These are phyloP conservation scores for Triplophysa siluroides DNA, from an alignment of 2,113 vertebrate species.

Conservation along the genomic window DNA sequence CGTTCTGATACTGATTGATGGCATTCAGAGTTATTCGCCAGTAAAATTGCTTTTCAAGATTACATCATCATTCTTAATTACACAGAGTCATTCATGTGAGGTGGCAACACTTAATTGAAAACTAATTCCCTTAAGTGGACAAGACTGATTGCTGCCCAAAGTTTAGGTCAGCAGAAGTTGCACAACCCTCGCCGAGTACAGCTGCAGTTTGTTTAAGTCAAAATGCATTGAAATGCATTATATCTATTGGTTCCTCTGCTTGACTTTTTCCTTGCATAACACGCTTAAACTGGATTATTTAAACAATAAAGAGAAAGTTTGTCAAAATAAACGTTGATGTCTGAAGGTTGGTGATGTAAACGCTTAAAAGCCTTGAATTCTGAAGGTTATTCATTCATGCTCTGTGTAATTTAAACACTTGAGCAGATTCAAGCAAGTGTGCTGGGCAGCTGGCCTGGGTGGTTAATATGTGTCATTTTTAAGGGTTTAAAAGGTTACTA, in stretches of 20 bases:
- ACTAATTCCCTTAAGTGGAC: slow-evolving; percentile 56
- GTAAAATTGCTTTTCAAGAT: slow-evolving; percentile 55
- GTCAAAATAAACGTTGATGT: too few relatives aligned
- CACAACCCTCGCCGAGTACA: slow-evolving; percentile 19
- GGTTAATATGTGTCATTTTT: not conserved
- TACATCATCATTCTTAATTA: slow-evolving; percentile 62
- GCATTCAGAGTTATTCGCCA: slow-evolving; percentile 51
- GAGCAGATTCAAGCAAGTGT: too few relatives aligned
- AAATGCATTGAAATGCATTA: not conserved
- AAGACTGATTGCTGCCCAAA: slow-evolving; percentile 48
- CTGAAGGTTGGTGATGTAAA: not conserved
- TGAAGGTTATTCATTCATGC: not conserved
- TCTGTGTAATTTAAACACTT: too few relatives aligned
- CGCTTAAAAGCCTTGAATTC: not conserved
- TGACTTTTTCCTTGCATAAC: not conserved
- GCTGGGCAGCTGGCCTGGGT: too few relatives aligned
- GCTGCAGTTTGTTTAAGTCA: not conserved
- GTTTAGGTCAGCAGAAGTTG: slow-evolving; percentile 46
- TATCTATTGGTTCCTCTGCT: not conserved
- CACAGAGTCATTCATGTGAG: slow-evolving; percentile 51
- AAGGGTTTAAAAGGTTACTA: not conserved
- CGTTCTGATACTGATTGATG: slow-evolving; percentile 52
- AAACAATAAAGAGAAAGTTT: not conserved
- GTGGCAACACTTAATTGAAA: slow-evolving; percentile 57
- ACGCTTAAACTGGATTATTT: not conserved